A percentile compares a stretch with the other conserved stretches of the same genome.
phyloP scores from a whole-genome alignment of 53 echinoderm and acorn worm species.

The Apostichopus leukothele region DNA sequence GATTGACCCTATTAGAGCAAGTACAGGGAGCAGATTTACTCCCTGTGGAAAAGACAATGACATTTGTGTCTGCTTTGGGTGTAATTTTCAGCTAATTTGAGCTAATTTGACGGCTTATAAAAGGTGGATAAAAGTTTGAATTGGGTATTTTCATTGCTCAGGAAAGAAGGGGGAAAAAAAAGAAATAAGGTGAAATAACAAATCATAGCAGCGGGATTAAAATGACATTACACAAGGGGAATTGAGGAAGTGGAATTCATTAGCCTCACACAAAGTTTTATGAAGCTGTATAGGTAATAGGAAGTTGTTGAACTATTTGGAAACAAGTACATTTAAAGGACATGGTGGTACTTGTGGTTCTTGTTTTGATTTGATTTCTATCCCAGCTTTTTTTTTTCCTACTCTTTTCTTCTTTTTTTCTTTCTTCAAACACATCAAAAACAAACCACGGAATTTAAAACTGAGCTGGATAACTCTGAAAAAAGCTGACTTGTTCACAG shows the following conservation, averaged over 20 bases:
- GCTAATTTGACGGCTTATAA: constrained; percentile 41
- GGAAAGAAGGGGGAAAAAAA: neutral
- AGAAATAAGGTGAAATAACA: neutral
- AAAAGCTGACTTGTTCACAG: no score
- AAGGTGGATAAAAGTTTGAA: constrained; percentile 16
- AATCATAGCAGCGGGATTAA: neutral
- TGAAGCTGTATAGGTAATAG: neutral
- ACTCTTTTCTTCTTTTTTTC: no score
- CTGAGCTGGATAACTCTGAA: no score
- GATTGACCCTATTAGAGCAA: constrained; percentile 45
- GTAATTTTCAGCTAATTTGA: constrained; percentile 42
- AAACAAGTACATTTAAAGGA: constrained; percentile 1
- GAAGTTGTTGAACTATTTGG: neutral
- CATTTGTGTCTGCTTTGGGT: constrained; percentile 46
- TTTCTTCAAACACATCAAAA: no score
- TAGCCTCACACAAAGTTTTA: constrained; percentile 37
- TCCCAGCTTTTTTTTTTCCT: neutral
- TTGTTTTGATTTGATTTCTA: no score
- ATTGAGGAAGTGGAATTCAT: constrained; percentile 25
- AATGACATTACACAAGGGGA: constrained; percentile 13
- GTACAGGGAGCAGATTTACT: constrained; percentile 14
- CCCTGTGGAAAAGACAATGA: constrained; percentile 33
- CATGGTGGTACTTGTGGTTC: neutral
- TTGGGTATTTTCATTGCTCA: neutral
- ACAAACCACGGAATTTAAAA: no score